These are phyloP conservation scores for Thera obeliscata DNA, from an alignment of 2,888 invertebrate genomes.

Conservation along the genomic window DNA sequence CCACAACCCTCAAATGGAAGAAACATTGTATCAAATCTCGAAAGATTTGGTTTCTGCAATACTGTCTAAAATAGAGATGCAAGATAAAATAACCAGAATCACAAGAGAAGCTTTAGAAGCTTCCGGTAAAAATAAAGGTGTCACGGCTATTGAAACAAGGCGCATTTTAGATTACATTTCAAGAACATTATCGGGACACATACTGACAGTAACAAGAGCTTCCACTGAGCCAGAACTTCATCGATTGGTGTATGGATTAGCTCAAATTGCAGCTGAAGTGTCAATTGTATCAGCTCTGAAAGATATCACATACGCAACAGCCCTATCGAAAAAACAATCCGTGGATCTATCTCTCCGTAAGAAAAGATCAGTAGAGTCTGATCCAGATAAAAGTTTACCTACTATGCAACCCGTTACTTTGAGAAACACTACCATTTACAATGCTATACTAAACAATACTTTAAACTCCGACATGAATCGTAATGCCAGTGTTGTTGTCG, in stretches of 20 bases:
- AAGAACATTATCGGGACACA: slow-evolving; percentile 73
- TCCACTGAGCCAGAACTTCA: slow-evolving; percentile 80
- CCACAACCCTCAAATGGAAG: slow-evolving; percentile 74
- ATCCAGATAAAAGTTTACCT: slow-evolving; percentile 35
- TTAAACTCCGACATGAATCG: slow-evolving; percentile 23
- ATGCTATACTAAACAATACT: slow-evolving; percentile 66
- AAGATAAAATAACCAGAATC: slow-evolving; percentile 79
- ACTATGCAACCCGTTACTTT: slow-evolving; percentile 41
- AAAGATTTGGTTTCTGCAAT: slow-evolving; percentile 77
- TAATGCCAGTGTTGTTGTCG: slow-evolving; percentile 21
- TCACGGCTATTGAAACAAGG: slow-evolving; percentile 77
- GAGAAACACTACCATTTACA: slow-evolving; percentile 54
- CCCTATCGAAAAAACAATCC: slow-evolving; percentile 76
- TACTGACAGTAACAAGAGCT: slow-evolving; percentile 70
- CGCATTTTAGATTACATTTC: slow-evolving; percentile 79
- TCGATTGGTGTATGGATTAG: slow-evolving; percentile 75
- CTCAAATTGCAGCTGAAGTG: slow-evolving; percentile 79
- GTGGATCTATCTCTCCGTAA: slow-evolving; percentile 71
- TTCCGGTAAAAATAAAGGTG: slow-evolving; percentile 74
- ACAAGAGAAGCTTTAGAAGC: slow-evolving; percentile 77
- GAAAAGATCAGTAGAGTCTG: slow-evolving; percentile 59
- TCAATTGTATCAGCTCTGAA: slow-evolving; percentile 78
- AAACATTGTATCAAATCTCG: slow-evolving; percentile 72
- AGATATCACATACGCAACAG: slow-evolving; percentile 73
- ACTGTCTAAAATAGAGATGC: slow-evolving; percentile 73